Evolutionary conservation across 92 coral and sea anemone genomes (phyloP), one percentile per base, ranked within the genome.

Genomic region (Epizoanthus fatuus): DNA sequence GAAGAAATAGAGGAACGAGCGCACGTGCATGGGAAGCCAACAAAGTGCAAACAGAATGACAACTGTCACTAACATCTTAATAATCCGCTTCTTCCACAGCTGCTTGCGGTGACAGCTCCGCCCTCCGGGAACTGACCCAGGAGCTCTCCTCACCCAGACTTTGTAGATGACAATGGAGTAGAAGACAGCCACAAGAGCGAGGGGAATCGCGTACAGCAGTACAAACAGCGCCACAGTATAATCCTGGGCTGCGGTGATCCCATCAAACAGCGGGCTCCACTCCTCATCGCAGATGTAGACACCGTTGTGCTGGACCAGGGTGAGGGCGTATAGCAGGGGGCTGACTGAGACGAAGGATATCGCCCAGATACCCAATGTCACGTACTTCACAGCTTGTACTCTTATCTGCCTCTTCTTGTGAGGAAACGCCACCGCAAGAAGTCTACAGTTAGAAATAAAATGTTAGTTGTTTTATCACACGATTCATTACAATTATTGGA

Each of bases 21-120:
- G 82, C n/a, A 77, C 82, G 82, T 77, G 82, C 82, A 77, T 77
- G 0, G 82, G 82, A 44, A 77, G 38, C 82, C 82, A 77, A 13
- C 82, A 77, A 16, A 77, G 56, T 11, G 82, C 82, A 20, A 77
- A 77, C 16, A 77, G 68, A 20, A 62, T 37, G 10, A 77, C 63
- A 10, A 77, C 51, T 4, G 82, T 62, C 11, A 77, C 51, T 55
- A 77, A 22, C 82, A 77, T 77, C 58, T 60, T 62, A 4, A 77
- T 12, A 38, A 77, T 68, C 29, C 82, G 82, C 82, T 60, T 77
- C 51, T 77, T 77, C 82, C 82, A 77, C 32, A 60, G 39, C 49
- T 77, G 70, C 13, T 77, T 77, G 10, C 53, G 53, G 53, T 49
- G 53, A 12, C 12, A 49, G 11, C 53, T 0, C 53, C 11, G 53